Conservation (phyloP, 1,140 invertebrate species). For the Melitaea cinxia region DNA sequence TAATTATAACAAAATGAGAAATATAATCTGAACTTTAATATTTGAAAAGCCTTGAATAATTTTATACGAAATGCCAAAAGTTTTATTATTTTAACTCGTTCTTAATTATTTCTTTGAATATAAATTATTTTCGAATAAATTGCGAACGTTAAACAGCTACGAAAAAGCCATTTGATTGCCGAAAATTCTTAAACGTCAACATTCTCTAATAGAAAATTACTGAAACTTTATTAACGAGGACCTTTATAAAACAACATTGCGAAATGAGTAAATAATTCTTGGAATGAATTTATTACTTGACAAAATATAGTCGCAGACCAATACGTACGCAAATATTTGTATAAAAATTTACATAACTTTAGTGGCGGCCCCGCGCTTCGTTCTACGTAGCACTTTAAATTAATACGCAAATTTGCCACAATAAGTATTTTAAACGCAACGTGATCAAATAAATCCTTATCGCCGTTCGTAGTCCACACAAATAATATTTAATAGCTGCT, state of each 20-base stretch:
- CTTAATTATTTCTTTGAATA: constrained; percentile 9
- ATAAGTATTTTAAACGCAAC: constrained; percentile 11
- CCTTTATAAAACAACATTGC: constrained; percentile 13
- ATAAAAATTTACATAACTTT: constrained; percentile 4
- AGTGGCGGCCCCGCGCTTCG: background rate
- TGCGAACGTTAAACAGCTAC: constrained; percentile 10
- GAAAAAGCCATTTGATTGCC: constrained; percentile 20
- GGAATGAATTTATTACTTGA: constrained; percentile 20
- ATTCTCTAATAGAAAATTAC: constrained; percentile 17
- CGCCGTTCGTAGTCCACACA: constrained; percentile 6
- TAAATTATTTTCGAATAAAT: constrained; percentile 18
- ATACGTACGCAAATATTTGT: constrained; percentile 1
- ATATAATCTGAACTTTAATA: background rate
- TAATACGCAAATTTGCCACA: constrained; percentile 13
- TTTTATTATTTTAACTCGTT: constrained; percentile 14
- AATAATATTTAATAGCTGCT: constrained; percentile 11
- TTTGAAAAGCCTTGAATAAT: background rate
- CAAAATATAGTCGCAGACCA: constrained; percentile 10
- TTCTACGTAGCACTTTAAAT: constrained; percentile 7
- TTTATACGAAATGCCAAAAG: constrained; percentile 8
- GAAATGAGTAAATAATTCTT: constrained; percentile 18
- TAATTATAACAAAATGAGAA: background rate
- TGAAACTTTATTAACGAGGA: constrained; percentile 24
- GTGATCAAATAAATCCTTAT: constrained; percentile 13
- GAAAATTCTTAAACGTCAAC: constrained; percentile 21